phyloP scores from a whole-genome alignment of 2,797 vertebrate genomes.

The Threskiornis aethiopicus region DNA sequence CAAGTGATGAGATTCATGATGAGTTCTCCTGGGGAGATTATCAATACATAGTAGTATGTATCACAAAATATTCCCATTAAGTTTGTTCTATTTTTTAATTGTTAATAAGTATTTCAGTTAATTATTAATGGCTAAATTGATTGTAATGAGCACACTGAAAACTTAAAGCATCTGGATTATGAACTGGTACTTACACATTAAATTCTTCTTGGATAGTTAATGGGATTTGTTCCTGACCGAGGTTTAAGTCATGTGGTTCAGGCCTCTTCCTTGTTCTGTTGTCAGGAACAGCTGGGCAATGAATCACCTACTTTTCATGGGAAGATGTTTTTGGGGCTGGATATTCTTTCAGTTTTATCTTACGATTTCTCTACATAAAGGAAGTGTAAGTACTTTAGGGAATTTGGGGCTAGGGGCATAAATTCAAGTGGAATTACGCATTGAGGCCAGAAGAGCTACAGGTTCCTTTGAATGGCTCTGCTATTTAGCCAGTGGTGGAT shows the following conservation, averaged over 20 bases:
- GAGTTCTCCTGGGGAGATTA: background rate
- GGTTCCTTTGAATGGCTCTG: background rate
- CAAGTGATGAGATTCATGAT: background rate
- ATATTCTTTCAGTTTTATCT: background rate
- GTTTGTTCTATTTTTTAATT: background rate
- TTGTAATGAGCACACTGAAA: background rate
- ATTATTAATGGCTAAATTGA: background rate
- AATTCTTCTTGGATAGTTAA: background rate
- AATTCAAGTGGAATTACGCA: background rate
- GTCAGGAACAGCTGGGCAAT: background rate
- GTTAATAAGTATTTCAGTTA: background rate
- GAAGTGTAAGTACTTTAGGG: background rate
- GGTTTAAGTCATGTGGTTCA: background rate
- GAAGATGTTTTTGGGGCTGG: background rate
- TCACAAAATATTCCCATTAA: background rate
- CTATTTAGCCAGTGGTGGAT: background rate
- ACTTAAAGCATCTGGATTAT: background rate
- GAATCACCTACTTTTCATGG: background rate
- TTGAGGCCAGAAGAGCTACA: background rate
- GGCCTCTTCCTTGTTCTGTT: background rate
- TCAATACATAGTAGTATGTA: rapidly evolving
- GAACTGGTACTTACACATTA: background rate
- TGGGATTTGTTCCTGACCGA: background rate
- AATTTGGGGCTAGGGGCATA: background rate
- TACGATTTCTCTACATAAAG: background rate